Percentiles rank a stretch among this genome's conserved stretches.
Evolutionary conservation across 2,888 invertebrate species (phyloP).

Genomic region (Cyclophora punctaria): DNA sequence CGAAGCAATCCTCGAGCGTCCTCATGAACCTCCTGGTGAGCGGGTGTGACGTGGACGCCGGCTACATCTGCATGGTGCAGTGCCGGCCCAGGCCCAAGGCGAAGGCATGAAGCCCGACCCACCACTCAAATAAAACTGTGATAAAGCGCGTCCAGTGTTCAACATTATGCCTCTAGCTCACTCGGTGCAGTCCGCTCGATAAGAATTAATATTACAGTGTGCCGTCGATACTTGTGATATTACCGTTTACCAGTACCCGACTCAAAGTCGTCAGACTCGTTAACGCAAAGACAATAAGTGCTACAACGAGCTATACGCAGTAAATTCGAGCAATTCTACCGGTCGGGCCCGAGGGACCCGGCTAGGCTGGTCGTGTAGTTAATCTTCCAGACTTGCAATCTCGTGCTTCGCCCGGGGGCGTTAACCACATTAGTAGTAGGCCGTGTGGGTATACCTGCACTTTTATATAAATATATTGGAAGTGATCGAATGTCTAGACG

Average conservation of each 20-base stretch:
- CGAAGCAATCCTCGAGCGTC: conserved; percentile 82
- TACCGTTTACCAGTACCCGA: conserved; percentile 37
- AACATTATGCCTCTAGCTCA: conserved; percentile 37
- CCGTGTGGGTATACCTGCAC: conserved; percentile 29
- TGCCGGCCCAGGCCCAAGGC: conserved; percentile 73
- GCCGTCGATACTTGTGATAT: conserved; percentile 64
- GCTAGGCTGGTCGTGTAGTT: conserved; percentile 38
- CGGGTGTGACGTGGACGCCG: conserved; percentile 95
- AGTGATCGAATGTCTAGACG: conserved; percentile 38
- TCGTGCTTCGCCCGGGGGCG: conserved; percentile 43
- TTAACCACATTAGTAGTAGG: conserved; percentile 35
- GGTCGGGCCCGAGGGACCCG: conserved; percentile 31
- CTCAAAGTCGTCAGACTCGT: conserved; percentile 25
- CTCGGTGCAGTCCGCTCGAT: conserved; percentile 37
- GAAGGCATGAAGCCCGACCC: conserved; percentile 50
- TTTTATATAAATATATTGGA: conserved; percentile 30
- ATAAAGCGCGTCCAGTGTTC: conserved; percentile 70
- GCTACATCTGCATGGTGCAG: conserved; percentile 90
- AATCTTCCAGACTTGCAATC: conserved; percentile 47
- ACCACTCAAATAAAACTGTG: conserved; percentile 51
- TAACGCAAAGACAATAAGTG: conserved; percentile 29
- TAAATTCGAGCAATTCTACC: conserved; percentile 37
- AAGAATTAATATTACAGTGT: conserved; percentile 47
- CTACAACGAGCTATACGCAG: conserved; percentile 28
- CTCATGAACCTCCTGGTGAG: conserved; percentile 96